Base-by-base conservation (phyloP, 2,113 vertebrate species). In the Nanorana parkeri region DNA sequence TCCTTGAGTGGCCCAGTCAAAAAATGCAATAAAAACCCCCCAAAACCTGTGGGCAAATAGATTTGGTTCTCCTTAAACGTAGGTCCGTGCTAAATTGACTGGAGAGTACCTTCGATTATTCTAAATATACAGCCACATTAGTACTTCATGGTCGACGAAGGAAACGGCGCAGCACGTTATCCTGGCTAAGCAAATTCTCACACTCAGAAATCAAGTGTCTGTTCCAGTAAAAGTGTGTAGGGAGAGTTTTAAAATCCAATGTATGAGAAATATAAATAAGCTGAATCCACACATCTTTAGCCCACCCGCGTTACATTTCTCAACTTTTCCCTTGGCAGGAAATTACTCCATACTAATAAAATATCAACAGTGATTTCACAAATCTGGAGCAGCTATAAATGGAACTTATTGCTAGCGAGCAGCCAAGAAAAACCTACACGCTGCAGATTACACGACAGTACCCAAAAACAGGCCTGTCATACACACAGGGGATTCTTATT, bases 311-410 rank as follows among this genome's bases (percentile, higher is more conserved):
- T 16, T 19, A 77, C 41, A 77, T 77, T 77, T 77, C 74, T 51
- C 32, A 47, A 47, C 58, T 65, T 63, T 65, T 77, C 58, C 74
- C 58, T 65, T 55, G 63, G 74, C 74, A 77, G 74, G 74, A 77
- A 77, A 77, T 77, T 63, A 77, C 74, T 52, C 41, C 74, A 77
- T 21, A 26, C 74, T 26, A 77, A 77, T 63, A 77, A 77, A 77
- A 77, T 19, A 65, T 77, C 60, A 64, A 52, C 74, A 76, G 60
- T 26, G 21, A 52, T 24, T 77, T 52, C 60, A 77, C 72, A 64
- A 65, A 65, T 47, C 58, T 76, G 73, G 72, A 76, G 58, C n/a
- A 3, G 17, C 58, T 63, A 61, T 76, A 63, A 63, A 76, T 24
- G 58, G 58, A 26, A 76, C 32, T 7, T 51, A 51, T 64, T 77